Percentiles rank a stretch among this genome's conserved stretches.
phyloP scores from a whole-genome alignment of 2,113 vertebrate genomes.

The Scophthalmus maximus region DNA sequence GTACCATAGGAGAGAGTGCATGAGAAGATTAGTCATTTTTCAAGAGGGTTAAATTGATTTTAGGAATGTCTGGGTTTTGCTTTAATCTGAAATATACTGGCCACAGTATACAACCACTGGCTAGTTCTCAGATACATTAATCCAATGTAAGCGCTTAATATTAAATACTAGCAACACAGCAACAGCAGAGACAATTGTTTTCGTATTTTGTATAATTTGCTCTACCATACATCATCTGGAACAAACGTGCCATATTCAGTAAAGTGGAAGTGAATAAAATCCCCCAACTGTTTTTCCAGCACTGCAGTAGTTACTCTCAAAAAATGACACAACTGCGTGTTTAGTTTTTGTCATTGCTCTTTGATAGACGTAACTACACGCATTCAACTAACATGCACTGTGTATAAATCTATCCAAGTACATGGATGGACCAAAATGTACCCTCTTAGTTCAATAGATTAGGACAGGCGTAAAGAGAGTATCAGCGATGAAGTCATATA shows the following conservation, averaged over 20 bases:
- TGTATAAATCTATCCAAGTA: background rate
- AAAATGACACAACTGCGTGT: no score
- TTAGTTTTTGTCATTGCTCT: background rate
- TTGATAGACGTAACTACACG: background rate
- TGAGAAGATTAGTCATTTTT: slow-evolving; percentile 74
- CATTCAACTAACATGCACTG: no score
- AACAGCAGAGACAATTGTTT: background rate
- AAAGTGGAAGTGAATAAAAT: background rate
- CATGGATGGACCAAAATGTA: background rate
- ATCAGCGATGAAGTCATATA: background rate
- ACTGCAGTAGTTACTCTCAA: background rate
- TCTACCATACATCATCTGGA: background rate
- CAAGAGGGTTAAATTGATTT: slow-evolving; percentile 78
- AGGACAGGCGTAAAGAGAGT: background rate
- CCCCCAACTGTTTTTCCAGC: background rate
- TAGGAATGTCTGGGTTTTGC: slow-evolving; percentile 59
- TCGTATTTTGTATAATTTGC: background rate
- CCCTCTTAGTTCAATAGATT: background rate
- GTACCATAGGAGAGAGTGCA: slow-evolving; percentile 58
- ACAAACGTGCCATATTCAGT: background rate
- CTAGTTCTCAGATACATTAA: slow-evolving; percentile 42
- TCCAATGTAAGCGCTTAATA: slow-evolving; percentile 15
- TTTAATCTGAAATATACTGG: slow-evolving; percentile 63
- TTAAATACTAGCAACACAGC: slow-evolving; percentile 8
- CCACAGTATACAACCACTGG: slow-evolving; percentile 39